Percentiles rank a stretch among this genome's conserved stretches.
Evolutionary conservation across 2,113 vertebrate genomes (phyloP).

Genomic region (Hypanus sabinus): DNA sequence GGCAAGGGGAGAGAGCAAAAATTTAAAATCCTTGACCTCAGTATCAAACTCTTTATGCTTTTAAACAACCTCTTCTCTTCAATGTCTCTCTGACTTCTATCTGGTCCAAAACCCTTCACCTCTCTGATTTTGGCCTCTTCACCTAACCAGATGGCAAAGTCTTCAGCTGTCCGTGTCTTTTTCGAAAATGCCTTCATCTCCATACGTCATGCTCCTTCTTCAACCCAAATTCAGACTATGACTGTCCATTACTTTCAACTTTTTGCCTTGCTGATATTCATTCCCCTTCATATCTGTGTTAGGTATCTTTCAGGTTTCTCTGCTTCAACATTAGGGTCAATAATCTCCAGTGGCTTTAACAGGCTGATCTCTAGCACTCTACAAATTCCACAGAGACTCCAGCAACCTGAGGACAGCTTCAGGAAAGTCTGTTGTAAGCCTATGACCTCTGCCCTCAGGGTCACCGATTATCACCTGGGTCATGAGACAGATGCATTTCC

Average conservation of each 20-base stretch:
- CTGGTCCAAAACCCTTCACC: background rate
- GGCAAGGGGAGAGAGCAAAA: background rate
- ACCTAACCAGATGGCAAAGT: background rate
- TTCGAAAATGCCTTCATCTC: too few species aligned
- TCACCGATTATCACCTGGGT: background rate
- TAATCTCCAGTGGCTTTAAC: background rate
- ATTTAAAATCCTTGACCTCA: background rate
- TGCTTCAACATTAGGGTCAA: too few species aligned
- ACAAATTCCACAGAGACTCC: background rate
- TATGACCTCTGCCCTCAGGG: background rate
- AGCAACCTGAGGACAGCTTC: background rate
- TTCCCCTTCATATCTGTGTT: too few species aligned
- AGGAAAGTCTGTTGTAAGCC: background rate
- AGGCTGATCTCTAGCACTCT: background rate
- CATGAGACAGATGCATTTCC: background rate
- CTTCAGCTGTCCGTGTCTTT: background rate
- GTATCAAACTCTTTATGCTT: background rate
- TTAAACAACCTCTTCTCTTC: background rate
- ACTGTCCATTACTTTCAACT: too few species aligned
- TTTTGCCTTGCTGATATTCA: too few species aligned
- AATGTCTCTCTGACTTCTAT: background rate
- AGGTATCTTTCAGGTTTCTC: too few species aligned
- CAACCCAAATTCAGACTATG: too few species aligned
- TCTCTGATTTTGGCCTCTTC: background rate
- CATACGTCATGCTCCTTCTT: too few species aligned